Evolutionary conservation across 2,113 vertebrate genomes (phyloP), one percentile per base, ranked within the genome.

Genomic region (Pseudopipra pipra): DNA sequence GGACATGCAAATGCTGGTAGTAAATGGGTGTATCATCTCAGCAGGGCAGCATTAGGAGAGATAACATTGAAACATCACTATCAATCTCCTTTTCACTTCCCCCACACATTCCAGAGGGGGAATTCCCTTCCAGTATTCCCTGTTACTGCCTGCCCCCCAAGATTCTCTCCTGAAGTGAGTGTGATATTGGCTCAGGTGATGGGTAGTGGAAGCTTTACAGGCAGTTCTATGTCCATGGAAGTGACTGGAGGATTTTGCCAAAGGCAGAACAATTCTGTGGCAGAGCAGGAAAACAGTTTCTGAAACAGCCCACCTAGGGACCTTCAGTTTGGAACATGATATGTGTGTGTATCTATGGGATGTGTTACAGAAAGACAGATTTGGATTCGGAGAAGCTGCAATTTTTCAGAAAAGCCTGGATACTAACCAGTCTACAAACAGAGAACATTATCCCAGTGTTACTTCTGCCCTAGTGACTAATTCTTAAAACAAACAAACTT

Each of bases 401-500:
- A 23, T 39, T 85, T 89, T 93, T 82, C 73, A 94, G 41, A 87
- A 86, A 78, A 90, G 31, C 52, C 44, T 81, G 85, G 73, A 74
- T 55, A 18, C 55, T 54, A 82, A 76, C 47, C 79, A 89, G 88
- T 43, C 56, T 81, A 47, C 75, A 89, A 67, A 66, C 8, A 35
- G 39, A 55, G 58, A 93, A 52, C 20, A 63, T 78, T 77, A 93
- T 75, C 81, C 81, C 87, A 68, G 7, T 54, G n/a, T 63, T 84
- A 43, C 65, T 80, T 90, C 88, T 93, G 79, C 52, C 66, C 76
- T 88, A 93, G 14, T 85, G 71, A 76, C 90, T 84, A 93, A 92
- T 93, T 90, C 76, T 79, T 89, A 79, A 35, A 87, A 89, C 47
- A 95, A 94, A 83, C n/a, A 78, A 35, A 71, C 44, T 68, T 93